Conservation (phyloP, 2,113 vertebrate species). For the Malaclemys terrapin region DNA sequence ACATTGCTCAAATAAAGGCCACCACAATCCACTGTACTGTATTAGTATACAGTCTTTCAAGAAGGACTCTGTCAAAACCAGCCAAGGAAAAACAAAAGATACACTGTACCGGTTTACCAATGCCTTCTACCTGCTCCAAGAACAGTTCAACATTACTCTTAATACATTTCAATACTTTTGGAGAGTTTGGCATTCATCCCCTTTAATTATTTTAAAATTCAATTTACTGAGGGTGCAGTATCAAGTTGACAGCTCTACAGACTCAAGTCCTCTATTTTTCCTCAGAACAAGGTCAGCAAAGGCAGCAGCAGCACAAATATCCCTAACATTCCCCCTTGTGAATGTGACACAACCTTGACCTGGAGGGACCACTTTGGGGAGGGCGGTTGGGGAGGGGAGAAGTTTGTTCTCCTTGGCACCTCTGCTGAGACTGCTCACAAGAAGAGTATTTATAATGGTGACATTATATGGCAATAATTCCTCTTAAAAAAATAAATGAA, state of each 20-base stretch:
- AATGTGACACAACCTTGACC: neutral
- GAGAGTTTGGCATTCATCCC: slow-evolving; percentile 4
- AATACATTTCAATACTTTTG: neutral
- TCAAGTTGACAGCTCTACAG: slow-evolving; percentile 5
- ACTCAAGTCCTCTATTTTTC: neutral
- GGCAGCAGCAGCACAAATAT: neutral
- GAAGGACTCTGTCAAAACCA: neutral
- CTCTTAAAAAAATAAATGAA: neutral
- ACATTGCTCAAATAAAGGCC: neutral
- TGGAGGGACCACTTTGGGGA: neutral
- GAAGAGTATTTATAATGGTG: neutral
- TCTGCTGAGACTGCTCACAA: neutral
- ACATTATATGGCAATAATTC: neutral
- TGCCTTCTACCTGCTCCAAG: neutral
- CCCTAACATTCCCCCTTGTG: neutral
- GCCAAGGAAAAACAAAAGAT: slow-evolving; percentile 20
- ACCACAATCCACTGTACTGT: neutral
- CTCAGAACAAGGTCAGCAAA: neutral
- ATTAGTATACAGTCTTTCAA: slow-evolving; percentile 25
- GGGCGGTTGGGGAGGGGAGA: neutral
- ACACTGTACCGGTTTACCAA: neutral
- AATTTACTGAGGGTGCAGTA: slow-evolving; percentile 21
- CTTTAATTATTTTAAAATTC: slow-evolving; percentile 7
- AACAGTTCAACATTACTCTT: neutral
- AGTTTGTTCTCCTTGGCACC: neutral